Evolutionary conservation across 2,113 vertebrate genomes (phyloP), one percentile per base, ranked within the genome.

Genomic region (Anguilla japonica): DNA sequence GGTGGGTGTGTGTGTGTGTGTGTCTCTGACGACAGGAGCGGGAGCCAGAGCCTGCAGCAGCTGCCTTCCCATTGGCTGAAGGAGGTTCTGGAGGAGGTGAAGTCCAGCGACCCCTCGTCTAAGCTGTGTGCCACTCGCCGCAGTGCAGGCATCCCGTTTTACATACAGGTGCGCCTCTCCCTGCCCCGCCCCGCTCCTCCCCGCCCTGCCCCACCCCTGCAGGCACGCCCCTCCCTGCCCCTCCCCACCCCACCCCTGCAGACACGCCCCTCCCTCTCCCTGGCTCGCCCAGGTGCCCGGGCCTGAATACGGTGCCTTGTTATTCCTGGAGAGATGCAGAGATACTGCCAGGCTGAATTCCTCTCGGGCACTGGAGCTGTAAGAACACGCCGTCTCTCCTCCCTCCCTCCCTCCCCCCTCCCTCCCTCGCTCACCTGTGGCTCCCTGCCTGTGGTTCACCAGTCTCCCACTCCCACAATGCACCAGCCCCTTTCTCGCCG

Each of bases 121-220:
- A 99, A 97, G 16, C 94, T 99, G 7, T 99, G 98, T 89, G 97
- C 97, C 84, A 99, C 98, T 0, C 95, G 98, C 34, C 97, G 98
- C 86, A 99, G 98, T 82, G 98, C 98, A 5, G 98, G 98, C 34
- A 97, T 99, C 89, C 98, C 98, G 0, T 99, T 99, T 95, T 99
- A 98, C 88, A 96, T 99, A 88, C 98, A 99, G 98, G 98, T 99
- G 57, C 14, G 82, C 8, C 14, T 14, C 18, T 53, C 46, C 14
- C 22, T 15, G n/a, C n/a, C 41, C 46, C 22, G 39, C 41, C 29
- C 5, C 29, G 29, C 34, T 14, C 14, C 53, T 57, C 34, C 40
- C 53, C 50, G 20, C 11, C 6, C 2, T 5, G 8, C 56, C 56
- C 18, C 18, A 0, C 56, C 8, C 43, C 43, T 46, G 43, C 43